These are phyloP conservation scores for Coptodon rendalli DNA, from an alignment of 2,113 vertebrate genomes.

Conservation along the genomic window DNA sequence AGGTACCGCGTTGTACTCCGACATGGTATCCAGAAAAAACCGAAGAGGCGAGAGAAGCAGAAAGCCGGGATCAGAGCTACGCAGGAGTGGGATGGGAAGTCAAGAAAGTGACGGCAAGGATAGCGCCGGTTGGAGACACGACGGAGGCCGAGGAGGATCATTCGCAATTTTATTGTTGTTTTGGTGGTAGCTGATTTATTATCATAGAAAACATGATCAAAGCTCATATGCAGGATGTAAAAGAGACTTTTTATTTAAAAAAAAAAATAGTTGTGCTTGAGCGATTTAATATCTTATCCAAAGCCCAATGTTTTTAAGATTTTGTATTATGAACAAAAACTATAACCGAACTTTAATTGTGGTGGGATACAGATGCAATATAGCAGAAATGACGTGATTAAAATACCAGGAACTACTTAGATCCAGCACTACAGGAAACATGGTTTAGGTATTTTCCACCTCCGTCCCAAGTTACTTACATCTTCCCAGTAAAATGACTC, in stretches of 20 bases:
- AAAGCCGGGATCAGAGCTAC: conserved; percentile 13
- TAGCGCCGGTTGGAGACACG: background rate
- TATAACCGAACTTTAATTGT: background rate
- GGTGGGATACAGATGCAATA: background rate
- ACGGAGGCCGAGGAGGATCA: background rate
- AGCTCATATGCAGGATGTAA: background rate
- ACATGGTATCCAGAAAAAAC: conserved; percentile 48
- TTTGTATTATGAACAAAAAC: background rate
- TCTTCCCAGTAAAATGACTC: background rate
- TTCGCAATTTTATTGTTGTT: background rate
- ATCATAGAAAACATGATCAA: background rate
- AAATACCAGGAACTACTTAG: background rate
- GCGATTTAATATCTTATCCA: background rate
- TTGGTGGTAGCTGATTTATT: background rate
- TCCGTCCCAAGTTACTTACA: background rate
- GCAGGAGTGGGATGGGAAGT: conserved; percentile 44
- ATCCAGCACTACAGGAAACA: background rate
- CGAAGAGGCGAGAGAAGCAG: background rate
- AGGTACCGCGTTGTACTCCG: conserved; percentile 64
- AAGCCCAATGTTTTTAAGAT: background rate
- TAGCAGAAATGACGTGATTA: background rate
- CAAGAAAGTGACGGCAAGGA: conserved; percentile 37
- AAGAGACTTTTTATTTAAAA: background rate
- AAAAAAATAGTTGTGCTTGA: background rate
- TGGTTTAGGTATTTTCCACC: background rate